Conservation (phyloP, 2,113 vertebrate genomes). For the Canis aureus region DNA sequence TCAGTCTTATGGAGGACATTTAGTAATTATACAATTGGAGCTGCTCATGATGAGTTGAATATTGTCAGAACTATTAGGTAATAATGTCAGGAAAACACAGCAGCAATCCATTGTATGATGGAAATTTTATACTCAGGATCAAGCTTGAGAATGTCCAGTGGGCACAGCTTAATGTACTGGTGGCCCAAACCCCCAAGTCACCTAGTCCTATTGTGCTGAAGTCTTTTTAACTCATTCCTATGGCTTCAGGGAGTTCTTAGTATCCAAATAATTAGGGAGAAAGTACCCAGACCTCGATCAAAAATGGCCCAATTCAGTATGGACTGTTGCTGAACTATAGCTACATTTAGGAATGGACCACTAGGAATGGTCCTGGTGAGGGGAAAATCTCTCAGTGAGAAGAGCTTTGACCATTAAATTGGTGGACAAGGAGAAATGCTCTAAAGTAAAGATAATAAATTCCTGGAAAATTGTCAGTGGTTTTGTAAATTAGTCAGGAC, state of each 20-base stretch:
- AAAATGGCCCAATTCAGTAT: background rate
- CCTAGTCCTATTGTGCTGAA: background rate
- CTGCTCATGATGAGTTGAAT: slow-evolving; percentile 58
- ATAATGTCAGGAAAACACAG: slow-evolving; percentile 46
- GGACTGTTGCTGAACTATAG: background rate
- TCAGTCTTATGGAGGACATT: slow-evolving; percentile 62
- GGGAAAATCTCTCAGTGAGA: background rate
- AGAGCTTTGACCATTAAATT: background rate
- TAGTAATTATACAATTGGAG: slow-evolving; percentile 64
- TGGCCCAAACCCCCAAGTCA: background rate
- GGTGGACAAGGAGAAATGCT: background rate
- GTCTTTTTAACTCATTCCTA: background rate
- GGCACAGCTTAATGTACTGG: slow-evolving; percentile 65
- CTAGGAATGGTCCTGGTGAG: background rate
- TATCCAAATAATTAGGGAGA: background rate
- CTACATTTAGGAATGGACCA: background rate
- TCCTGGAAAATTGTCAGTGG: background rate
- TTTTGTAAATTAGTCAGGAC: slow-evolving; percentile 3
- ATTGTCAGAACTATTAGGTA: slow-evolving; percentile 69
- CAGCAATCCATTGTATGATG: slow-evolving; percentile 50
- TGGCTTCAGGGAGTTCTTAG: background rate
- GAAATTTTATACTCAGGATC: slow-evolving; percentile 47
- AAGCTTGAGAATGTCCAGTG: background rate
- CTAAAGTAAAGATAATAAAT: slow-evolving; percentile 5
- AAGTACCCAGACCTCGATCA: background rate